phyloP scores from a whole-genome alignment of 2,888 invertebrate genomes.

The Cephalotes varians region DNA sequence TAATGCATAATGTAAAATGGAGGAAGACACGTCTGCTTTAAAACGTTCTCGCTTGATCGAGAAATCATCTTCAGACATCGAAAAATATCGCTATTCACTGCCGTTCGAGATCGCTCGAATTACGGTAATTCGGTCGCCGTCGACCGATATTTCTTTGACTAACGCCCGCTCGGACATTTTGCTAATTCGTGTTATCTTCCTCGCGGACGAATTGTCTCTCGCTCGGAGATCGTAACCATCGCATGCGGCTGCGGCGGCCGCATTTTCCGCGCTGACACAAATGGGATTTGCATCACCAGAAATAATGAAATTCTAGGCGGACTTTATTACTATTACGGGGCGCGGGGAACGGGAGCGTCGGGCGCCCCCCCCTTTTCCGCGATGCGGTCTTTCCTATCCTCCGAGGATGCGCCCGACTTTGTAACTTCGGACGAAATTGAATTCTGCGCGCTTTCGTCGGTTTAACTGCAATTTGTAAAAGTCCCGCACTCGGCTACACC shows the following conservation, averaged over 20 bases:
- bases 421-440: slow-evolving; percentile 52
- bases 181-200: slow-evolving; percentile 44
- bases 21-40: background rate
- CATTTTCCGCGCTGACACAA: slow-evolving; percentile 48
- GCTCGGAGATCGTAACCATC: background rate
- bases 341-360: background rate
- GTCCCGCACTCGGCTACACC: slow-evolving; percentile 43
- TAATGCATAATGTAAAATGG: background rate
- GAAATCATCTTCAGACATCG: background rate
- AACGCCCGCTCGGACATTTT: slow-evolving; percentile 40
- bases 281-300: slow-evolving; percentile 54
- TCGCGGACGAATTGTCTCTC: slow-evolving; percentile 34
- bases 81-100: background rate
- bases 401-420: slow-evolving; percentile 49
- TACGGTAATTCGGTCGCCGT: background rate
- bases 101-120: background rate
- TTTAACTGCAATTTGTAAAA: slow-evolving; percentile 55
- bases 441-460: slow-evolving; percentile 56
- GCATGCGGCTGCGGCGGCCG: slow-evolving; percentile 13
- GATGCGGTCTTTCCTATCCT: slow-evolving; percentile 17
- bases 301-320: slow-evolving; percentile 56
- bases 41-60: background rate
- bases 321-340: slow-evolving; percentile 51
- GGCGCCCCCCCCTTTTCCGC: background rate
- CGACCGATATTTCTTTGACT: slow-evolving; percentile 38